A percentile compares a stretch with the other conserved stretches of the same genome.
These are phyloP conservation scores for Pseudomyrmex concolor DNA, from an alignment of 1,140 invertebrate genomes.

Conservation along the genomic window DNA sequence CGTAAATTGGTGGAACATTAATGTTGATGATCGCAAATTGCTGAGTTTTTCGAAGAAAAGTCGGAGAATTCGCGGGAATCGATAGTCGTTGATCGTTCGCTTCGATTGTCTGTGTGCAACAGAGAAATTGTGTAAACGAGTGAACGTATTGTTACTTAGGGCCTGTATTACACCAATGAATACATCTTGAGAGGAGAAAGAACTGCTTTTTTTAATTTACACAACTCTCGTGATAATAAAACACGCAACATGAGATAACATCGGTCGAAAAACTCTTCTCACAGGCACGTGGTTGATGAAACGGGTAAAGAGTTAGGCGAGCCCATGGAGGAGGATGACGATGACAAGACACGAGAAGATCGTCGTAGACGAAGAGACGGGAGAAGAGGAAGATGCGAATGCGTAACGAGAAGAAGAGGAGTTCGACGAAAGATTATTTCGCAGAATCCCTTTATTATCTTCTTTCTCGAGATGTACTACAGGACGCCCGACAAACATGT, in stretches of 20 bases:
- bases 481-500: constrained; percentile 66
- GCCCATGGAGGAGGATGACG: not conserved
- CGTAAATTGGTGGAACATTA: not conserved
- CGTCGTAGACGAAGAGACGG: not conserved
- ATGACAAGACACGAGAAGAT: not conserved
- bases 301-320: not conserved
- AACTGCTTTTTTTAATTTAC: too few relatives aligned
- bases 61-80: not conserved
- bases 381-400: constrained; percentile 39
- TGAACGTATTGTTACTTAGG: too few relatives aligned
- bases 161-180: not conserved
- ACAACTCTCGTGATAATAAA: not conserved
- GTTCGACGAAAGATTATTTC: constrained; percentile 40
- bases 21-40: not conserved
- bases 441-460: constrained; percentile 78
- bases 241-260: not conserved
- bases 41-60: not conserved
- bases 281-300: constrained; percentile 3
- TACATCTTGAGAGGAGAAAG: not conserved
- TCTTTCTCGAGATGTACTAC: constrained; percentile 76
- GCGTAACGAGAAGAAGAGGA: not conserved
- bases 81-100: not conserved
- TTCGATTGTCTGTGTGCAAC: not conserved
- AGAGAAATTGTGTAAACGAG: too few relatives aligned
- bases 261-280: not conserved